These are phyloP conservation scores for Andrena flavipes DNA, from an alignment of 2,888 invertebrate genomes.

Conservation along the genomic window DNA sequence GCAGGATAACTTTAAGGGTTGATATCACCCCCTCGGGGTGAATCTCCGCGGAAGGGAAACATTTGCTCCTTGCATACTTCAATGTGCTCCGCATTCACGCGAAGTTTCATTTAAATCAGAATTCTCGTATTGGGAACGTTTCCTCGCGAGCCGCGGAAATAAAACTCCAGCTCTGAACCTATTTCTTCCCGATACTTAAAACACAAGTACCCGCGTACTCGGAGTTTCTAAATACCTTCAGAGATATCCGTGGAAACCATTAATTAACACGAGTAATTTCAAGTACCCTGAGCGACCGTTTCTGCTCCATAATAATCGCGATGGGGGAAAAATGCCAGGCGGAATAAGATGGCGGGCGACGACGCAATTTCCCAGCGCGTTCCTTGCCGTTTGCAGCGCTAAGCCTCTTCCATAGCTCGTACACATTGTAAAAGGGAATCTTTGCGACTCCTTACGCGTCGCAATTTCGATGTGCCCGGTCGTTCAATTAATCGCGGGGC, in stretches of 20 bases:
- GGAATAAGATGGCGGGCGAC: conserved; percentile 6
- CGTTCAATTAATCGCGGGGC: conserved; percentile 42
- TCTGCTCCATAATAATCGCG: not conserved
- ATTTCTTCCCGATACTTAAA: no score
- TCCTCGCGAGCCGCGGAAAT: no score
- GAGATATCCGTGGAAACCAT: not conserved
- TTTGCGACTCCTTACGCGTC: conserved; percentile 19
- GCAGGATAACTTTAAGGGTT: no score
- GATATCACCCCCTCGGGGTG: no score
- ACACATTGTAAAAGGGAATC: conserved; percentile 30
- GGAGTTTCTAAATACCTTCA: no score
- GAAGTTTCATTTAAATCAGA: no score
- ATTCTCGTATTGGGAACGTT: no score
- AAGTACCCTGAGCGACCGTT: not conserved
- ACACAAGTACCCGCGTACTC: no score
- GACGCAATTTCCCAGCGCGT: conserved; percentile 28
- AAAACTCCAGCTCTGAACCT: no score
- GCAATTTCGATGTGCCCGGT: conserved; percentile 24
- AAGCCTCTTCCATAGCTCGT: conserved; percentile 13
- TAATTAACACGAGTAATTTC: conserved; percentile 3
- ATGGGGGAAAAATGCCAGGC: not conserved
- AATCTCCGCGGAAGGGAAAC: no score
- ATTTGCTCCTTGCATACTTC: no score
- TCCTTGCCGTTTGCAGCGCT: conserved; percentile 14
- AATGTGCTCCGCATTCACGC: no score